These are phyloP conservation scores for Drosophila demipolita DNA, from an alignment of 2,888 invertebrate genomes.

Conservation along the genomic window DNA sequence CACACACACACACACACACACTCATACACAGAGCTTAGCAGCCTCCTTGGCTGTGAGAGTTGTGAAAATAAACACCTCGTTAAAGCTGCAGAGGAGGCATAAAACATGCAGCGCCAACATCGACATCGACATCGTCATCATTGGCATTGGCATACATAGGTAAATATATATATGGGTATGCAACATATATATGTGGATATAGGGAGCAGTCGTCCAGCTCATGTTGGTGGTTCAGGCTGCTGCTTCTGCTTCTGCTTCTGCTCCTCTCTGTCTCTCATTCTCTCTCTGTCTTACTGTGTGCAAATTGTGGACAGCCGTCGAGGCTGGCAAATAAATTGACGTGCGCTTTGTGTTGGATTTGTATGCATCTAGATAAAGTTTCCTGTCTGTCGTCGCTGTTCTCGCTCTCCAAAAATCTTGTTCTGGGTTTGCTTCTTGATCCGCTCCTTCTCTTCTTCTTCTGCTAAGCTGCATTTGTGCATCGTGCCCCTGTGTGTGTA, in stretches of 20 bases:
- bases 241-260: conserved; percentile 12
- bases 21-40: conserved; percentile 21
- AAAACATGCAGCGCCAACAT: conserved; percentile 80
- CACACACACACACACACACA: conserved; percentile 20
- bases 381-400: conserved; percentile 46
- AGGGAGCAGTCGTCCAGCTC: conserved; percentile 3
- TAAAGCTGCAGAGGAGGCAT: conserved; percentile 82
- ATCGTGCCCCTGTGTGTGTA: conserved; percentile 16
- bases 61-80: conserved; percentile 84
- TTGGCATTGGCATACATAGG: conserved; percentile 60
- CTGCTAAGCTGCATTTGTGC: conserved; percentile 50
- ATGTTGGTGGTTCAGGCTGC: neutral
- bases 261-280: neutral
- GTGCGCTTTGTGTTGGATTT: conserved; percentile 80
- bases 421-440: conserved; percentile 8
- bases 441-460: conserved; percentile 17
- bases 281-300: neutral
- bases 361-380: conserved; percentile 82
- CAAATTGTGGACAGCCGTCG: conserved; percentile 31
- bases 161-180: conserved; percentile 48
- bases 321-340: conserved; percentile 81
- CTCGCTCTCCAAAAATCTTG: conserved; percentile 27
- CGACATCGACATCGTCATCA: conserved; percentile 69
- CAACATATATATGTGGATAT: conserved; percentile 9
- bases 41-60: conserved; percentile 68